These are phyloP conservation scores for Dunckerocampus dactyliophorus DNA, from an alignment of 2,113 vertebrate genomes.

Conservation along the genomic window DNA sequence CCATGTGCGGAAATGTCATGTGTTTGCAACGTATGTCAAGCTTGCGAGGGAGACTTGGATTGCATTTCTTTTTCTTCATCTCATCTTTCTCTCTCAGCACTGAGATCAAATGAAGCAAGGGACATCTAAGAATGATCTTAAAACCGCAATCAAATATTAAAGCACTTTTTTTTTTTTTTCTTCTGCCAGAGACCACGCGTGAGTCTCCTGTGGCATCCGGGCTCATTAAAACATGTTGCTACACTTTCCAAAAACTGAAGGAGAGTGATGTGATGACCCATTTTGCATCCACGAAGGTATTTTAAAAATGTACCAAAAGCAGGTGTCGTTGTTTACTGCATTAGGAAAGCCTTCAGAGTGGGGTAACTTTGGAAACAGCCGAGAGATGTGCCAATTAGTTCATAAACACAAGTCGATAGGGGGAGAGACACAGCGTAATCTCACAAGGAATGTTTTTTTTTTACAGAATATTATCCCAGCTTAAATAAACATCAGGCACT, in stretches of 20 bases:
- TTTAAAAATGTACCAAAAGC: conserved; percentile 22
- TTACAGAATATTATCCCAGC: conserved; percentile 6
- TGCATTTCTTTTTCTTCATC: background rate
- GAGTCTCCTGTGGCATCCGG: conserved; percentile 36
- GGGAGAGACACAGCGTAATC: background rate
- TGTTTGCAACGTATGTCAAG: background rate
- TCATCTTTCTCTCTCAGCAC: conserved; percentile 22
- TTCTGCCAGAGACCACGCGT: conserved; percentile 25
- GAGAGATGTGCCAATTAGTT: conserved; percentile 17
- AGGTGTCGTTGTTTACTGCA: conserved; percentile 31
- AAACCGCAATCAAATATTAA: conserved; percentile 54
- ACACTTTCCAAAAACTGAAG: conserved; percentile 29
- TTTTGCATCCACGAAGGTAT: conserved; percentile 34
- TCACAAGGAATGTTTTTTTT: conserved; percentile 1
- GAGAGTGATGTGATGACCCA: conserved; percentile 31
- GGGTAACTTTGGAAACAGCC: conserved; percentile 2
- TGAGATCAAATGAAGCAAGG: conserved; percentile 36
- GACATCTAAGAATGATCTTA: conserved; percentile 45
- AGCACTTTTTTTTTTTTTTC: conserved; percentile 2
- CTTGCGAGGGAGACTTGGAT: background rate
- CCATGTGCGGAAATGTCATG: conserved; percentile 1
- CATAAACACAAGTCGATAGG: background rate
- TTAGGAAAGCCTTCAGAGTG: conserved; percentile 14
- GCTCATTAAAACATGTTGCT: conserved; percentile 58
- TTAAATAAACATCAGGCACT: conserved; percentile 6